Base-by-base conservation (phyloP, 2,888 invertebrate genomes). In the Chesias legatella region DNA sequence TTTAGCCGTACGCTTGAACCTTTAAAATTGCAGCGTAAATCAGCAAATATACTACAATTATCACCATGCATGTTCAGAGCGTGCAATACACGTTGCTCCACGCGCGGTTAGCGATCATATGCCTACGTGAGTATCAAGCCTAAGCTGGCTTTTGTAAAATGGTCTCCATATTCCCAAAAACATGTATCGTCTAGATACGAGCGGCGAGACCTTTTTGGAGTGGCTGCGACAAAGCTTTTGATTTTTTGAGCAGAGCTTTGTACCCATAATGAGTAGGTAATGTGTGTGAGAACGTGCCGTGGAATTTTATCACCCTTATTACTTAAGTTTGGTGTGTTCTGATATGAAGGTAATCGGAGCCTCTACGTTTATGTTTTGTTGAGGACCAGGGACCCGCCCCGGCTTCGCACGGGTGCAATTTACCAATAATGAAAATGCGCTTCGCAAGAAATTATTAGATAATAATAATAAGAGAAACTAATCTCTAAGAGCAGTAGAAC, bases 171-270 rank as follows among this genome's bases (percentile, higher is more conserved):
- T 50, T 45, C 37, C 47, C 7, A 39, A 39, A 38, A 48, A 45
- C 36, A 42, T 38, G 40, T 51, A 45, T 45, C 20, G 32, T 35
- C 30, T 40, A 37, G 29, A 40, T 36, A 43, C 43, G 43, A 53
- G 42, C 45, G 28, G 31, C 38, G 23, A 39, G 66, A 33, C 54
- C 68, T 53, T 42, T 31, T 48, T 64, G 56, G 3, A 56, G 21
- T 63, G 63, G 73, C 49, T 41, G 44, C 55, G 55, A 66, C 62
- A 67, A 61, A 57, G 62, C 58, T 58, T 67, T 60, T 66, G 63
- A 65, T 68, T 70, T 74, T 72, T 68, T 63, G 64, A 62, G 56
- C 54, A 58, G 48, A 49, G 52, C 56, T 52, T 58, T 67, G 51
- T 37, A 48, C 43, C 52, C 56, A 53, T 59, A 60, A 65, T 60